These are phyloP conservation scores for Phoxinus phoxinus DNA, from an alignment of 2,113 vertebrate species.

Conservation along the genomic window DNA sequence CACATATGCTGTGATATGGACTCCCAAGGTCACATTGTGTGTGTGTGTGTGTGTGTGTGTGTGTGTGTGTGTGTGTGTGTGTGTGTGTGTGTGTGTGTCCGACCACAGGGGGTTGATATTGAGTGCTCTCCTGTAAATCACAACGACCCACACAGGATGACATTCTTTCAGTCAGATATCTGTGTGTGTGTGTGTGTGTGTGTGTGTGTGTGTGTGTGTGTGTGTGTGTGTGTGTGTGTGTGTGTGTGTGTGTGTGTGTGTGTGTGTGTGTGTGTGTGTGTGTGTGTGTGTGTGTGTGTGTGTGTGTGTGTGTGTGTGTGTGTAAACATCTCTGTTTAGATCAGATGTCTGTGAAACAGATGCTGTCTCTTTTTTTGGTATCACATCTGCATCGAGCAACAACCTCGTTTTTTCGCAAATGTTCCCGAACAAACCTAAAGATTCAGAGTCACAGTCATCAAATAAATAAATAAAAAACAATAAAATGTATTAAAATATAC, in stretches of 20 bases:
- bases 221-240: not conserved
- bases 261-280: not conserved
- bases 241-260: not conserved
- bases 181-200: not conserved
- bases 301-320: not conserved
- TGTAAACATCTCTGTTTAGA: not conserved
- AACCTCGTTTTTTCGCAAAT: not conserved
- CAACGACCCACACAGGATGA: not conserved
- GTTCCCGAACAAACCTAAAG: not conserved
- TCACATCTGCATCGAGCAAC: constrained; percentile 7
- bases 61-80: no score
- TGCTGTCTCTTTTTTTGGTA: constrained; percentile 3
- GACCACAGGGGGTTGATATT: constrained; percentile 32
- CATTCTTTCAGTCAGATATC: not conserved
- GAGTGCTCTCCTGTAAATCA: constrained; percentile 46
- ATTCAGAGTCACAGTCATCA: not conserved
- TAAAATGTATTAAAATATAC: no score
- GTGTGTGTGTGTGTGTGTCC: no score
- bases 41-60: constrained; percentile 18
- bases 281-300: not conserved
- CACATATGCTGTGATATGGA: constrained; percentile 36
- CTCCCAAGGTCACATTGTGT: constrained; percentile 49
- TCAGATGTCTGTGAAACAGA: constrained; percentile 18
- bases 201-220: not conserved
- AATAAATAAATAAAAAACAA: not conserved